Conservation (phyloP, 1,140 invertebrate genomes). For the Vollenhovia emeryi region DNA sequence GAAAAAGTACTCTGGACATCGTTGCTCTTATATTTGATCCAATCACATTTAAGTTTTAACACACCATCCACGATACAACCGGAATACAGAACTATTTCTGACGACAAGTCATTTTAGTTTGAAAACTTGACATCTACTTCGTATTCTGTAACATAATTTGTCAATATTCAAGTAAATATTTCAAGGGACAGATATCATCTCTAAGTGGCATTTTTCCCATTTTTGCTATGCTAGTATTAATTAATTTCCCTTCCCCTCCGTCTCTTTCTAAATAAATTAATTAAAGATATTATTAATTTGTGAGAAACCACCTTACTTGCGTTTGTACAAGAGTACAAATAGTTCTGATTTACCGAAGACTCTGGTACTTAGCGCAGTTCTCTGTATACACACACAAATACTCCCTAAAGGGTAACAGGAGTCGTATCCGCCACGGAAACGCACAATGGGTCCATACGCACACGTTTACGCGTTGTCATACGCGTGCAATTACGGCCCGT, state of each 20-base stretch:
- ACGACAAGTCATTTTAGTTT: not conserved
- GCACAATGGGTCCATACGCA: constrained; percentile 66
- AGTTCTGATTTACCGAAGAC: constrained; percentile 4
- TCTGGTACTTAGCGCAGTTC: constrained; percentile 24
- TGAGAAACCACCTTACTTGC: not conserved
- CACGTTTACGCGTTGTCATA: constrained; percentile 45
- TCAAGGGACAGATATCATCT: not conserved
- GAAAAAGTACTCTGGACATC: not conserved
- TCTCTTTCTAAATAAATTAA: not conserved
- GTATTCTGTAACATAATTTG: not conserved
- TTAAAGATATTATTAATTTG: not conserved
- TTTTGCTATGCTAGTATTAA: not conserved
- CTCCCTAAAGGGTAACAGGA: constrained; percentile 68
- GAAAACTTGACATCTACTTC: not conserved
- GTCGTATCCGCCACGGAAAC: constrained; percentile 71
- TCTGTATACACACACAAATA: constrained; percentile 55
- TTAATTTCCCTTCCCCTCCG: not conserved
- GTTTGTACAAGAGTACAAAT: not conserved
- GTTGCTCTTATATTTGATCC: constrained; percentile 12
- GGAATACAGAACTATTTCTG: not conserved
- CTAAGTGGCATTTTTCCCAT: not conserved
- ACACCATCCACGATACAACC: not conserved
- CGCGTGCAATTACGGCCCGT: constrained; percentile 62
- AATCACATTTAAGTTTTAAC: constrained; percentile 28
- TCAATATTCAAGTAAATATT: not conserved